phyloP scores from a whole-genome alignment of 1,140 invertebrate species.

The Bombus affinis region DNA sequence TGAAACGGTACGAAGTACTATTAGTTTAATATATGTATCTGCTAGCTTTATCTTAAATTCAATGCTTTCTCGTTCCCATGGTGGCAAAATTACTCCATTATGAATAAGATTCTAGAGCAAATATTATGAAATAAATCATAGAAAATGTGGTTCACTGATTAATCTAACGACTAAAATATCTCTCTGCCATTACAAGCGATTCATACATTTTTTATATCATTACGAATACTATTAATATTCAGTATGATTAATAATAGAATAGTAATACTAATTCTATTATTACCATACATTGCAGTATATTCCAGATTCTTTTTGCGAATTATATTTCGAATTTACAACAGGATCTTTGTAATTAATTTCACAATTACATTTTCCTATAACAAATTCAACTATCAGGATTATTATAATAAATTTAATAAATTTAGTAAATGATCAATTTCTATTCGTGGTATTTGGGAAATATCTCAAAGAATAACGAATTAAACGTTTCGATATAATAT shows the following conservation, averaged over 20 bases:
- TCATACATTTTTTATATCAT: no score
- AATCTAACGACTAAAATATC: not conserved
- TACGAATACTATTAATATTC: not conserved
- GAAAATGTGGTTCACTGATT: not conserved
- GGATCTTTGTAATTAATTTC: not conserved
- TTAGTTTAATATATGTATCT: not conserved
- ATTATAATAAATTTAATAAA: no score
- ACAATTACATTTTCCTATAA: not conserved
- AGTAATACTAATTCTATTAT: no score
- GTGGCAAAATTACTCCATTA: not conserved
- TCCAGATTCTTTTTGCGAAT: not conserved
- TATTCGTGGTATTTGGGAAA: not conserved
- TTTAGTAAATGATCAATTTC: no score
- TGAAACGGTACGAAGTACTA: not conserved
- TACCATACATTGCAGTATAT: no score
- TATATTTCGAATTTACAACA: not conserved
- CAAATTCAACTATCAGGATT: not conserved
- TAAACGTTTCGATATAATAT: no score
- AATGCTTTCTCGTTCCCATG: no score
- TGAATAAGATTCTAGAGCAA: not conserved
- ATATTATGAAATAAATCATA: not conserved
- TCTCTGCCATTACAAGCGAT: not conserved
- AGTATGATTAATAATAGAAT: no score
- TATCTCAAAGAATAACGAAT: not conserved
- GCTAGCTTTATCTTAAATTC: not conserved